Percentiles rank a stretch among this genome's conserved stretches.
Conservation (phyloP, 2,113 vertebrate genomes). For the Dipodomys stephensi region DNA sequence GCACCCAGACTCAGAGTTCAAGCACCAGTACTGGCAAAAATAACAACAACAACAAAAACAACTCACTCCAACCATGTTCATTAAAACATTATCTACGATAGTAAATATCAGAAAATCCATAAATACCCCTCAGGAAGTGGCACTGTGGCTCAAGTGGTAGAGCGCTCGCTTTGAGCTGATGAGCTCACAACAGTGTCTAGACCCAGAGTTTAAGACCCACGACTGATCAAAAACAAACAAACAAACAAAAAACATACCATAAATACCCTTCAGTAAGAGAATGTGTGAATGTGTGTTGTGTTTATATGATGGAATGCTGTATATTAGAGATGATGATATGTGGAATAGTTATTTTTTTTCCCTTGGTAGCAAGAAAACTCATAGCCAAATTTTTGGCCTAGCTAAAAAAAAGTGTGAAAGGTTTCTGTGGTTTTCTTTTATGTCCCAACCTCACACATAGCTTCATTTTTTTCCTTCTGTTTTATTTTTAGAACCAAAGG, state of each 20-base stretch:
- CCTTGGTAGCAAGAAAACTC: background rate
- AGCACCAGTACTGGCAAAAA: too few relatives aligned
- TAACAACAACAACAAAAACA: too few relatives aligned
- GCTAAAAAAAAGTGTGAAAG: background rate
- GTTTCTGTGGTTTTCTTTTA: background rate
- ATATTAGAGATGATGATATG: background rate
- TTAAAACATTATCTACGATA: background rate
- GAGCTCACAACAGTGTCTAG: too few relatives aligned
- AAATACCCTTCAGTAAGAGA: background rate
- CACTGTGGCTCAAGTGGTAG: too few relatives aligned
- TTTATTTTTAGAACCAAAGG: slow-evolving; percentile 35
- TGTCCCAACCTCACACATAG: background rate
- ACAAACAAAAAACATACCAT: too few relatives aligned
- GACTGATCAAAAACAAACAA: too few relatives aligned
- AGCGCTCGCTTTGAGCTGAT: too few relatives aligned
- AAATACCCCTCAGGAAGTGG: background rate
- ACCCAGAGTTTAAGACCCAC: too few relatives aligned
- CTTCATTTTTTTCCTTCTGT: background rate
- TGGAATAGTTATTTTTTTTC: background rate
- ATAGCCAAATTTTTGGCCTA: background rate
- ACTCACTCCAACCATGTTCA: too few relatives aligned
- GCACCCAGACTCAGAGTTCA: too few relatives aligned
- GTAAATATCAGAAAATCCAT: too few relatives aligned
- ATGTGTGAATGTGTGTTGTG: too few relatives aligned
- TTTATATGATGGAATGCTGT: background rate